Conservation (phyloP, 2,113 vertebrate genomes). For the Plotosus lineatus region DNA sequence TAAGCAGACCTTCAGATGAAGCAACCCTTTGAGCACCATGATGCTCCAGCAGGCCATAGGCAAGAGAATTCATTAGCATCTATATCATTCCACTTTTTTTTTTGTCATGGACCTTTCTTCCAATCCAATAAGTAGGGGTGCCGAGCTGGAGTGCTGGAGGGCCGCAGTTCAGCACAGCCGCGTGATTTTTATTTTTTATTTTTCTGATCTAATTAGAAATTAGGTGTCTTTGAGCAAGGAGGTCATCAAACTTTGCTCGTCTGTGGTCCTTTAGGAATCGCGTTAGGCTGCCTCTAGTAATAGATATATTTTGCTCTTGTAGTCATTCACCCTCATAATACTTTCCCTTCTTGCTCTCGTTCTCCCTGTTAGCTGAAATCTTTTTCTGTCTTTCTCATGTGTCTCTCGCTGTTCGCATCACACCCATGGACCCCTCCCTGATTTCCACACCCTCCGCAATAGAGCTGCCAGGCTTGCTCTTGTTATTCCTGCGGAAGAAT, state of each 20-base stretch:
- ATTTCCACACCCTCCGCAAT: conserved; percentile 23
- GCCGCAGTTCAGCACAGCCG: background rate
- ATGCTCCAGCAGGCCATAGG: background rate
- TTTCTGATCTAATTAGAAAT: conserved; percentile 4
- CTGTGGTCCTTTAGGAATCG: background rate
- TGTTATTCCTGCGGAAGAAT: background rate
- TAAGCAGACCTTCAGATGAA: no score
- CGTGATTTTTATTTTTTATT: background rate
- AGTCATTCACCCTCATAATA: background rate
- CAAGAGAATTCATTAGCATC: conserved; percentile 22
- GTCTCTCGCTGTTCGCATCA: background rate
- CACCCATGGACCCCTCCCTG: background rate
- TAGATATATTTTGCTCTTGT: background rate
- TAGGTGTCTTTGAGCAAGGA: background rate
- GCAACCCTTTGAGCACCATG: no score
- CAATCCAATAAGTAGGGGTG: conserved; percentile 5
- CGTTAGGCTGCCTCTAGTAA: background rate
- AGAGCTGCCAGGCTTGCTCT: conserved; percentile 20
- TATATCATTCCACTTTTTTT: background rate
- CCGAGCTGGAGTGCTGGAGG: background rate
- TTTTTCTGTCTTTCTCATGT: conserved; percentile 4
- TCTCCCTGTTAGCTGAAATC: background rate
- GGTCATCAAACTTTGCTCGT: background rate
- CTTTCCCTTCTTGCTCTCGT: background rate
- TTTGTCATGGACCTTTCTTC: conserved; percentile 1